A percentile compares a stretch with the other conserved stretches of the same genome.
Evolutionary conservation across 2,113 vertebrate genomes (phyloP).

Genomic region (Tachuris rubrigastra): DNA sequence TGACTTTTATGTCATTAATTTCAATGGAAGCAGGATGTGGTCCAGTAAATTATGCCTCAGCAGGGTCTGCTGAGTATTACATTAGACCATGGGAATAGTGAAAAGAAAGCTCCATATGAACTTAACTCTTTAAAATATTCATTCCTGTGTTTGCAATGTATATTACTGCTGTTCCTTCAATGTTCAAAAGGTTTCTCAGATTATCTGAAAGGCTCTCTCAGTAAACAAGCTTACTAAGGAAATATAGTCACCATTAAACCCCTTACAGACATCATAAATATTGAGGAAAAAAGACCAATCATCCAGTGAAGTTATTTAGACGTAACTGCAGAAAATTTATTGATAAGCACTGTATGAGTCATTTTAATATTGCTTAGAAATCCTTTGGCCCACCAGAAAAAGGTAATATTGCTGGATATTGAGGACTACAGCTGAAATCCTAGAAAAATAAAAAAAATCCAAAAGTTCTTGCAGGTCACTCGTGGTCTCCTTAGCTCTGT

Average conservation of each 20-base stretch:
- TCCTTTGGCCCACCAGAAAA: neutral
- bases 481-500: neutral
- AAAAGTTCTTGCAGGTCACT: neutral
- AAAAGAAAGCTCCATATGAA: neutral
- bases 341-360: neutral
- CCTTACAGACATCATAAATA: neutral
- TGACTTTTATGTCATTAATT: neutral
- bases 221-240: neutral
- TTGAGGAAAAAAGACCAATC: neutral
- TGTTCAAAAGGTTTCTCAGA: neutral
- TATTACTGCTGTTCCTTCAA: neutral
- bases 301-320: neutral
- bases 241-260: neutral
- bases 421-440: neutral
- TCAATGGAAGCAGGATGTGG: neutral
- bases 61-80: neutral
- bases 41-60: constrained; percentile 12
- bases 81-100: neutral
- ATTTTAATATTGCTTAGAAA: neutral
- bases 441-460: neutral
- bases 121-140: neutral
- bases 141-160: neutral
- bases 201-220: neutral
- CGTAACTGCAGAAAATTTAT: neutral
- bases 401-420: neutral